A percentile compares a stretch with the other conserved stretches of the same genome.
phyloP scores from a whole-genome alignment of 2,888 invertebrate species.

The Temnothorax unifasciatus region DNA sequence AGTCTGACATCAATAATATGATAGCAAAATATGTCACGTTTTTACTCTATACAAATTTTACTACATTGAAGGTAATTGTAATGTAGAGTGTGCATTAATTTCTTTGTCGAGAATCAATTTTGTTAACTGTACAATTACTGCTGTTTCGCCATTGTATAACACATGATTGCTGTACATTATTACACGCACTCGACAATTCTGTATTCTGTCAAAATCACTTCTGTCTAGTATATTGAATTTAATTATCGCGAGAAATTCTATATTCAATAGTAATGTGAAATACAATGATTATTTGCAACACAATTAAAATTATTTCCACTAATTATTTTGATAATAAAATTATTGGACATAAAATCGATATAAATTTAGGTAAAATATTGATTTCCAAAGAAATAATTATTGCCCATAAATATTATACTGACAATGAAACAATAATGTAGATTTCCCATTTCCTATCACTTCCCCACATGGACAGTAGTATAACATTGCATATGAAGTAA shows the following conservation, averaged over 20 bases:
- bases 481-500: neutral
- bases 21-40: neutral
- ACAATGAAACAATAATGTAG: neutral
- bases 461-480: neutral
- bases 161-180: slow-evolving; percentile 20
- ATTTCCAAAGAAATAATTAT: neutral
- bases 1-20: neutral
- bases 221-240: slow-evolving; percentile 21
- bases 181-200: neutral
- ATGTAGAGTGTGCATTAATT: slow-evolving; percentile 21
- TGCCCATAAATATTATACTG: neutral
- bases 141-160: neutral
- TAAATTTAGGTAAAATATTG: neutral
- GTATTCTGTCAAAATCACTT: slow-evolving; percentile 25
- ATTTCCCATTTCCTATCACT: neutral
- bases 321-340: slow-evolving; percentile 19
- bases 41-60: neutral
- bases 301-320: slow-evolving; percentile 20
- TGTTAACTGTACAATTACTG: slow-evolving; percentile 25
- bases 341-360: neutral
- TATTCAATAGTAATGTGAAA: neutral
- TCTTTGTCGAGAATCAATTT: slow-evolving; percentile 35
- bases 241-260: slow-evolving; percentile 23
- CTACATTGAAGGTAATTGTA: neutral
- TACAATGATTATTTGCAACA: slow-evolving; percentile 22